Conservation (phyloP, 2,113 vertebrate genomes). For the Tychaedon coryphoeus region DNA sequence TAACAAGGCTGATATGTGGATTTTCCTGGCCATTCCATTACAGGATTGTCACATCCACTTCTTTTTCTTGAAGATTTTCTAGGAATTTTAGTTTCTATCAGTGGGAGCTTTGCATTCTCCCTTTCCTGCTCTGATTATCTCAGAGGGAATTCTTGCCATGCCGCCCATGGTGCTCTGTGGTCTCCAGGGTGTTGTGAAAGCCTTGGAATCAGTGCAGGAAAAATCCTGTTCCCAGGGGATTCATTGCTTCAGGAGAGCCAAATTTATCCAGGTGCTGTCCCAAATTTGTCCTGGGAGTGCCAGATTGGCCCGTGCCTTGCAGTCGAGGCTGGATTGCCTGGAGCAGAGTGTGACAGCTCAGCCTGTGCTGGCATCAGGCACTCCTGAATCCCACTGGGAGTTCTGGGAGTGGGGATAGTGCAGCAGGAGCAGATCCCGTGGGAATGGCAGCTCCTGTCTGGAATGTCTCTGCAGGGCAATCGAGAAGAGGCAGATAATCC, state of each 20-base stretch:
- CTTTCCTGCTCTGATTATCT: neutral
- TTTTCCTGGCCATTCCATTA: neutral
- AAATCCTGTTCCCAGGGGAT: neutral
- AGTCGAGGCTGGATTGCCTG: neutral
- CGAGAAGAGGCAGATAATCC: constrained; percentile 94
- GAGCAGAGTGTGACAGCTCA: neutral
- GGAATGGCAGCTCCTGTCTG: neutral
- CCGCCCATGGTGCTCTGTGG: fast-evolving
- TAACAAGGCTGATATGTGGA: fast-evolving
- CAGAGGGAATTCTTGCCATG: neutral
- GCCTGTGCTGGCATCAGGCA: neutral
- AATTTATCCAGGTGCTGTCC: neutral
- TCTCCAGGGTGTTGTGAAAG: neutral
- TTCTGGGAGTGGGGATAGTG: fast-evolving
- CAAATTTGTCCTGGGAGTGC: neutral
- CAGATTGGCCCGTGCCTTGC: neutral
- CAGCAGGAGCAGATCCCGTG: fast-evolving
- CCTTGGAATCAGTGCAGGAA: neutral
- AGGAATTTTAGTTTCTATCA: neutral
- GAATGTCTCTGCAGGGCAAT: constrained; percentile 81
- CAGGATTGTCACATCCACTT: fast-evolving
- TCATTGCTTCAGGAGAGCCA: neutral
- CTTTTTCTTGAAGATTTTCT: neutral
- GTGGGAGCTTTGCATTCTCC: neutral
- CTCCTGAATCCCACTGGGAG: neutral